These are phyloP conservation scores for Melipona quadrifasciata DNA, from an alignment of 1,140 invertebrate species.

Conservation along the genomic window DNA sequence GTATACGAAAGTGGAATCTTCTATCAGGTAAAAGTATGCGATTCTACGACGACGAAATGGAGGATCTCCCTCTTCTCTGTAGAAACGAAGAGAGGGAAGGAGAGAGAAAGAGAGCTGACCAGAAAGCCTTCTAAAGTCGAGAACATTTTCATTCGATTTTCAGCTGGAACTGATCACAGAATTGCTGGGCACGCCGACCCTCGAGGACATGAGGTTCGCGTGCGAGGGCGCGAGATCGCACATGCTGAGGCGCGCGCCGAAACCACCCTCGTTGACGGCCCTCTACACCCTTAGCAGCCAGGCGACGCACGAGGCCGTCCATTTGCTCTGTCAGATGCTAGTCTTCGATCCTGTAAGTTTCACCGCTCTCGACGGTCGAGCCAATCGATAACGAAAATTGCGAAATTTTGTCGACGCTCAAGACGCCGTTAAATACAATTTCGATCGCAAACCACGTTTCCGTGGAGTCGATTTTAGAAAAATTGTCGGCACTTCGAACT, in stretches of 20 bases:
- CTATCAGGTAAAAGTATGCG: neutral
- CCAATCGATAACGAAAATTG: no score
- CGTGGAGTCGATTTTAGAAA: no score
- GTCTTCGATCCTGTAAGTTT: constrained; percentile 97
- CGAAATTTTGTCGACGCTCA: no score
- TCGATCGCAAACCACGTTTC: no score
- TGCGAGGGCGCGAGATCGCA: constrained; percentile 97
- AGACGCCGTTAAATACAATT: no score
- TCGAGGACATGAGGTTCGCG: constrained; percentile 97
- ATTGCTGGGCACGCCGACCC: constrained; percentile 96
- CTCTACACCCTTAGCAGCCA: constrained; percentile 95
- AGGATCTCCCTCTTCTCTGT: neutral
- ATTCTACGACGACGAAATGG: neutral
- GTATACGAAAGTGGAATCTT: neutral
- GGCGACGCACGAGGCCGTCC: constrained; percentile 98
- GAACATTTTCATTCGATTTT: constrained; percentile 67
- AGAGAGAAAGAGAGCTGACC: neutral
- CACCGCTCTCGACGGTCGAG: neutral
- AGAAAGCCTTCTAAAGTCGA: constrained; percentile 3
- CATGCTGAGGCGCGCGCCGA: constrained; percentile 93
- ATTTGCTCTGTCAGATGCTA: constrained; percentile 98
- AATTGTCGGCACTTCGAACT: no score
- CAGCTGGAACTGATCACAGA: constrained; percentile 98
- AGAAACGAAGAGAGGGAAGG: neutral
- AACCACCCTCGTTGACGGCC: constrained; percentile 93